Evolutionary conservation across 2,888 invertebrate species (phyloP), one percentile per base, ranked within the genome.

Genomic region (Chironomus tentans): DNA sequence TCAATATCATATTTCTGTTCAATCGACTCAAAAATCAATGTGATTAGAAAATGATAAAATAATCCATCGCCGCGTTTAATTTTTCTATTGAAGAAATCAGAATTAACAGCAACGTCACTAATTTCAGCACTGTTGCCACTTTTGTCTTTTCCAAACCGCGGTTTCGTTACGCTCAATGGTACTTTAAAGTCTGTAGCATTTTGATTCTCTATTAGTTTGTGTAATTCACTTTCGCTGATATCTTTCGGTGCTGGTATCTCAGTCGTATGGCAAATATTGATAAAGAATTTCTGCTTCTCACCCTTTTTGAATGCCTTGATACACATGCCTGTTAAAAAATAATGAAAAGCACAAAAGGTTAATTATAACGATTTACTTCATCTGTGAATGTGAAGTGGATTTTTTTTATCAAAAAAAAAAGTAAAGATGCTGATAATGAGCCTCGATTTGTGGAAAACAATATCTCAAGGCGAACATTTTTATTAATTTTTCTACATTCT

Each of bases 101-200:
- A 88, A 83, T 94, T 92, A 47, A 97, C 88, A 2, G 94, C 93
- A 38, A 97, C 89, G 83, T 97, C 96, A 81, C 92, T 93, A 0
- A 89, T 93, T 77, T 89, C 88, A 50, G 91, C 91, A 0, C 89
- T 88, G 22, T 87, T 85, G 46, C 92, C 92, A 73, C 88, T 87
- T 82, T 93, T 95, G 82, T 95, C 95, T 22, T 85, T 83, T 80
- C 94, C 94, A 5, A 87, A 87, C 79, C 91, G 90, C 4, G 92
- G 89, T 81, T 92, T 91, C 0, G 95, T 95, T 78, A 97, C 91
- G 82, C 95, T 95, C 93, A 97, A 93, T 0, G 96, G 96, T 68
- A 97, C 90, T 78, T 91, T 86, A 82, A 89, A 96, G 77, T 87
- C 86, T 78, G 89, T 85, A n/a, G 74, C 68, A 47, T 68, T 65